phyloP scores from a whole-genome alignment of 1,140 invertebrate species.

The Mycetomoellerius zeteki region DNA sequence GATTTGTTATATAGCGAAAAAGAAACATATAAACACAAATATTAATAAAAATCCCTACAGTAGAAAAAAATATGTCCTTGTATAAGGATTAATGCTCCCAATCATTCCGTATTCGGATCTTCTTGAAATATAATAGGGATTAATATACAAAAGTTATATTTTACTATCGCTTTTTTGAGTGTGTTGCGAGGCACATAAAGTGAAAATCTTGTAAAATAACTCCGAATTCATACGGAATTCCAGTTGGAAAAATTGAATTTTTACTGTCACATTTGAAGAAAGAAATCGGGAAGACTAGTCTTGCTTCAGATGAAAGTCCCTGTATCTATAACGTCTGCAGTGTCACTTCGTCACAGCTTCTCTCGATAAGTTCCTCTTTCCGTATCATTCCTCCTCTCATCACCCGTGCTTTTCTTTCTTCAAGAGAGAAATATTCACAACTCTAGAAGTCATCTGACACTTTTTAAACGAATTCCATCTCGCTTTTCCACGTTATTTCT shows the following conservation, averaged over 20 bases:
- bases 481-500: neutral
- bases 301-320: constrained; percentile 19
- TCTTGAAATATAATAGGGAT: neutral
- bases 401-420: neutral
- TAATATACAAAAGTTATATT: neutral
- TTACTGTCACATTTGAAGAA: constrained; percentile 33
- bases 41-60: no score
- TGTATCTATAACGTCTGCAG: constrained; percentile 47
- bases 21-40: no score
- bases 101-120: neutral
- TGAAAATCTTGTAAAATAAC: constrained; percentile 26
- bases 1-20: no score
- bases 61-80: no score
- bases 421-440: constrained; percentile 30
- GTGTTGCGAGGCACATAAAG: neutral
- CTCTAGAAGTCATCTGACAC: neutral
- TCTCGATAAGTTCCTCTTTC: constrained; percentile 21
- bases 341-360: constrained; percentile 38
- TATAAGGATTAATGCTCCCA: neutral
- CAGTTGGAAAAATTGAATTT: constrained; percentile 64
- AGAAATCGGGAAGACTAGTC: constrained; percentile 36
- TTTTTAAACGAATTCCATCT: constrained; percentile 21
- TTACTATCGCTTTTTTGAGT: neutral
- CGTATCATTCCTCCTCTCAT: constrained; percentile 44
- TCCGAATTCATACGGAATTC: neutral